phyloP scores from a whole-genome alignment of 2,113 vertebrate species.

The Brachyistius frenatus region DNA sequence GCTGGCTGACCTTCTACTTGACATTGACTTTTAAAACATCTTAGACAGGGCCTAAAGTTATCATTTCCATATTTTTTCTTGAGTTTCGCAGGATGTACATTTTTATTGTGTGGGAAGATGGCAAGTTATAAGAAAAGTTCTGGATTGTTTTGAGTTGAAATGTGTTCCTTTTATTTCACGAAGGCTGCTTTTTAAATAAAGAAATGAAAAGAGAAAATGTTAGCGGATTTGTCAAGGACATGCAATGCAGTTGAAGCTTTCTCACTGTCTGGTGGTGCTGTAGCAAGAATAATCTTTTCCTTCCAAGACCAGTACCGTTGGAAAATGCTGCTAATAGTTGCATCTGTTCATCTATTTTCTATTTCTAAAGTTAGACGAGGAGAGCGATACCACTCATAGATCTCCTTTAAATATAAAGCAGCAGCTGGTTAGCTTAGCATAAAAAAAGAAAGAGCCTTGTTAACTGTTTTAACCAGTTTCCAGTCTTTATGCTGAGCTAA shows the following conservation, averaged over 20 bases:
- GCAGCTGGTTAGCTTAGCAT: not conserved
- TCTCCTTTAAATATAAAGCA: not conserved
- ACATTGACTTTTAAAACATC: conserved; percentile 20
- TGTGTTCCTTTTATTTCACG: conserved; percentile 15
- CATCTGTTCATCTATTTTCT: not conserved
- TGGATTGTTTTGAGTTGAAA: not conserved
- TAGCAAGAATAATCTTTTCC: conserved; percentile 9
- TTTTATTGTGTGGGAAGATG: not conserved
- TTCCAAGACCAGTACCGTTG: not conserved
- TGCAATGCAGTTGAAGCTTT: not conserved
- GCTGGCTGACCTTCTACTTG: conserved; percentile 3
- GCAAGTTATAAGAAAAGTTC: not conserved
- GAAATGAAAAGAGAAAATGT: conserved; percentile 19
- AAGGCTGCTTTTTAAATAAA: not conserved
- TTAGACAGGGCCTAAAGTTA: not conserved
- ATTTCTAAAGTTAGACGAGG: not conserved
- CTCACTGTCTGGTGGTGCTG: not conserved
- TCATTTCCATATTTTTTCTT: not conserved
- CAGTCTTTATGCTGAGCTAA: too few species aligned
- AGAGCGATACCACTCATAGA: not conserved
- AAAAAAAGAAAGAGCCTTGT: not conserved
- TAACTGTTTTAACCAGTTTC: too few species aligned
- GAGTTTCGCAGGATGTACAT: not conserved
- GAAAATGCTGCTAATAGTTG: not conserved
- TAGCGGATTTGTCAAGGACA: conserved; percentile 41